These are phyloP conservation scores for Zophobas atratus DNA, from an alignment of 1,140 invertebrate species.

Conservation along the genomic window DNA sequence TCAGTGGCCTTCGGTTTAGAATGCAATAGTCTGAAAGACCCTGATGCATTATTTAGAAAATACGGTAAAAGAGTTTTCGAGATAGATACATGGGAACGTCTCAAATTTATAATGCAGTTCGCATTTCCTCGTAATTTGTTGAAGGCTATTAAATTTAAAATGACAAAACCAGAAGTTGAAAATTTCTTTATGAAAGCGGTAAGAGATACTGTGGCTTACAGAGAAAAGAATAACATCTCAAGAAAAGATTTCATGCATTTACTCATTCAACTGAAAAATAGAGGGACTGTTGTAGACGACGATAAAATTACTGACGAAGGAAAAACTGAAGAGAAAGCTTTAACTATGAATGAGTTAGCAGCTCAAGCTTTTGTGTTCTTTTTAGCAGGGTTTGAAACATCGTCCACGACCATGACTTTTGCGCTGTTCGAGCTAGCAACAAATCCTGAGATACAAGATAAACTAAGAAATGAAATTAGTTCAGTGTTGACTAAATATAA, in stretches of 20 bases:
- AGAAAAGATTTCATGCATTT: slow-evolving; percentile 11
- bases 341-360: too few species aligned
- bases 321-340: too few species aligned
- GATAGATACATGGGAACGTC: background rate
- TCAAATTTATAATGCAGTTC: slow-evolving; percentile 3
- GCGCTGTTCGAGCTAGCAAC: too few species aligned
- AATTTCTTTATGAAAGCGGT: slow-evolving; percentile 60
- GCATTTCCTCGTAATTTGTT: slow-evolving; percentile 27
- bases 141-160: slow-evolving; percentile 20
- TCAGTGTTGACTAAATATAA: too few species aligned
- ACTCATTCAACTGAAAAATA: too few species aligned
- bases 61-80: slow-evolving; percentile 51
- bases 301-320: too few species aligned
- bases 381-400: too few species aligned
- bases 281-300: too few species aligned
- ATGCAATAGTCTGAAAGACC: slow-evolving; percentile 57
- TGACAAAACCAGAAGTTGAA: slow-evolving; percentile 50
- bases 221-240: slow-evolving; percentile 59
- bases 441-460: too few species aligned
- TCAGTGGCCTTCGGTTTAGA: slow-evolving; percentile 47
- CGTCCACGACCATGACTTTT: too few species aligned
- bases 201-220: slow-evolving; percentile 50
- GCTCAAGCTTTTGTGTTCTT: too few species aligned
- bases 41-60: slow-evolving; percentile 60
- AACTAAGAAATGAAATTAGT: too few species aligned